Conservation (phyloP, 2,113 vertebrate species). For the Sula dactylatra region DNA sequence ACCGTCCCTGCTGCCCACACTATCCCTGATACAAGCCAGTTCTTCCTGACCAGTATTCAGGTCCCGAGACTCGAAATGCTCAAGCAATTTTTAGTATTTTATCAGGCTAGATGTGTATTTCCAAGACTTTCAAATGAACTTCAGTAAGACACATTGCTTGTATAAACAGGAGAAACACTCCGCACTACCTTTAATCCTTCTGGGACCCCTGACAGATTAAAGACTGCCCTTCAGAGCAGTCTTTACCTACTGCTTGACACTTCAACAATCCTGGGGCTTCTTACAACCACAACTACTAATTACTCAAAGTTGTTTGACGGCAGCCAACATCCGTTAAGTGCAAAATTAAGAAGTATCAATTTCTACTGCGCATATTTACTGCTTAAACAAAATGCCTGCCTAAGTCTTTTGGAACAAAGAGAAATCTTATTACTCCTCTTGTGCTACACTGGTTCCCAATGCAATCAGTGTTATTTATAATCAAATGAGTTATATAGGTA, state of each 20-base stretch:
- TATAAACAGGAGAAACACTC: background rate
- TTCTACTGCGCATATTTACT: background rate
- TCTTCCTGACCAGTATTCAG: background rate
- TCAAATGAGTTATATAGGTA: constrained; percentile 12
- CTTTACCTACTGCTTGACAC: background rate
- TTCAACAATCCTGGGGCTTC: background rate
- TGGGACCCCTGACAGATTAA: background rate
- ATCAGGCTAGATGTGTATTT: background rate
- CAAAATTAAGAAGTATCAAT: constrained; percentile 29
- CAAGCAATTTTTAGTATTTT: background rate
- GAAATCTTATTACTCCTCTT: constrained; percentile 13
- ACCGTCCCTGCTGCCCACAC: no score
- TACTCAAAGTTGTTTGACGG: background rate
- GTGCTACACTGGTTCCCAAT: background rate
- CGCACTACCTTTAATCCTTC: background rate
- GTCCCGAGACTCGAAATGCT: background rate
- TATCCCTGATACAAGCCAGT: no score
- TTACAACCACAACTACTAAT: background rate
- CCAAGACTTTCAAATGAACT: background rate
- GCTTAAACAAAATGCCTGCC: background rate
- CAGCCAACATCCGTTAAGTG: constrained; percentile 18
- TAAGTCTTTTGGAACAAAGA: background rate
- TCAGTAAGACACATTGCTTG: background rate
- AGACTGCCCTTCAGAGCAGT: background rate
- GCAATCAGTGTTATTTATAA: constrained; percentile 54